Evolutionary conservation across 2,888 invertebrate species (phyloP).

Genomic region (Coleophora deauratella): DNA sequence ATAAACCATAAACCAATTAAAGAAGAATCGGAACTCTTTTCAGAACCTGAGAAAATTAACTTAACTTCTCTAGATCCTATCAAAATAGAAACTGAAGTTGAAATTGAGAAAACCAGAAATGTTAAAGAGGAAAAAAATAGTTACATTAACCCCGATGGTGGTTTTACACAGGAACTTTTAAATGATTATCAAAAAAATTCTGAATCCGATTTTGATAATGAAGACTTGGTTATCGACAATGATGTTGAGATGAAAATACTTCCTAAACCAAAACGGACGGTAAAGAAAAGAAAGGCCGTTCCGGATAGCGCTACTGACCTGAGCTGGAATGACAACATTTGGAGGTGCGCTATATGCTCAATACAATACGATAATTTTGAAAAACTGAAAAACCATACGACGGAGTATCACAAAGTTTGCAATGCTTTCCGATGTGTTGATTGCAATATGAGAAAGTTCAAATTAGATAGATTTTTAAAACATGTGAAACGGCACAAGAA

Average conservation of each 20-base stretch:
- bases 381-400: conserved; percentile 72
- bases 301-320: not conserved
- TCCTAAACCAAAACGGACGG: not conserved
- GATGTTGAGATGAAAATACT: not conserved
- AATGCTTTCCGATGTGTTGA: conserved; percentile 78
- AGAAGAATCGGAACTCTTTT: not conserved
- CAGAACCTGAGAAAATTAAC: not conserved
- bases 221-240: not conserved
- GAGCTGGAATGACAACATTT: conserved; percentile 14
- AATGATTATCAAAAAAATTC: no score
- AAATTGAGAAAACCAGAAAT: no score
- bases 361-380: conserved; percentile 36
- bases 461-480: conserved; percentile 39
- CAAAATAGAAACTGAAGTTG: no score
- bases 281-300: not conserved
- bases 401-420: conserved; percentile 73
- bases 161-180: no score
- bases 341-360: conserved; percentile 48
- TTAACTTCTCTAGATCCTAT: no score
- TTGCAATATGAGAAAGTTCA: conserved; percentile 54
- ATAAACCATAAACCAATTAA: not conserved
- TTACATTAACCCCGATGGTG: no score
- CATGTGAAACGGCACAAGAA: conserved; percentile 77
- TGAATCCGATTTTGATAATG: no score
- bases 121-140: no score